phyloP scores from a whole-genome alignment of 2,797 vertebrate genomes.

The Eupleurogrammus muticus region DNA sequence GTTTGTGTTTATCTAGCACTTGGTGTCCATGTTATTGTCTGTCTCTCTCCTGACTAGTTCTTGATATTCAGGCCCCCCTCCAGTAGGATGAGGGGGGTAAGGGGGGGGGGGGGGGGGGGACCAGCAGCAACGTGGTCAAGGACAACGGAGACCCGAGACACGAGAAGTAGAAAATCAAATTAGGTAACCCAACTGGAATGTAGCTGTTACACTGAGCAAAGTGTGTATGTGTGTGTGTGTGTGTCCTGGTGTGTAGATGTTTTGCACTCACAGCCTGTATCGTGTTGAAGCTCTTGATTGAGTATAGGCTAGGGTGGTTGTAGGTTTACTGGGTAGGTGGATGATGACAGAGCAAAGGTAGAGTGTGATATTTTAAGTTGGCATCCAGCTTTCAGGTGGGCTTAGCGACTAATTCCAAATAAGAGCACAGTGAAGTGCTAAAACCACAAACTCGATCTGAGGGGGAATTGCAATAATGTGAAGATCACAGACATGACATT shows the following conservation, averaged over 20 bases:
- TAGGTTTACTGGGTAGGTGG: constrained; percentile 59
- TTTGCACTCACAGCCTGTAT: constrained; percentile 33
- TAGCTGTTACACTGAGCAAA: constrained; percentile 70
- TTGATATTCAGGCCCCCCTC: constrained; percentile 68
- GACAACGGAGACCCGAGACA: constrained; percentile 65
- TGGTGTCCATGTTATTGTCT: constrained; percentile 34
- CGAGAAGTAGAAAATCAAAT: constrained; percentile 76
- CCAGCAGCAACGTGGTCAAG: constrained; percentile 71
- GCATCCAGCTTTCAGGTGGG: constrained; percentile 54
- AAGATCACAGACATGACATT: constrained; percentile 57
- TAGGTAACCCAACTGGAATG: constrained; percentile 75
- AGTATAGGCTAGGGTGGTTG: constrained; percentile 47
- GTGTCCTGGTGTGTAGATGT: background rate
- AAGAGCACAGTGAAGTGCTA: constrained; percentile 69
- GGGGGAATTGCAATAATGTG: constrained; percentile 36
- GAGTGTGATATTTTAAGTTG: constrained; percentile 59
- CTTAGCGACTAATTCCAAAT: constrained; percentile 75
- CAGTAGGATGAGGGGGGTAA: constrained; percentile 31
- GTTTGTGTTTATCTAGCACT: constrained; percentile 53
- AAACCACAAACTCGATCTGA: constrained; percentile 62
- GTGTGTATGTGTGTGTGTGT: constrained; percentile 33
- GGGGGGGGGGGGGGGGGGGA: constrained; percentile 31
- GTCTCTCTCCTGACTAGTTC: constrained; percentile 46
- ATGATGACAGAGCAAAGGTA: constrained; percentile 71
- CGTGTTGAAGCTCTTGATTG: constrained; percentile 42